phyloP scores from a whole-genome alignment of 2,797 vertebrate genomes.

The Typhlichthys eigenmanni region DNA sequence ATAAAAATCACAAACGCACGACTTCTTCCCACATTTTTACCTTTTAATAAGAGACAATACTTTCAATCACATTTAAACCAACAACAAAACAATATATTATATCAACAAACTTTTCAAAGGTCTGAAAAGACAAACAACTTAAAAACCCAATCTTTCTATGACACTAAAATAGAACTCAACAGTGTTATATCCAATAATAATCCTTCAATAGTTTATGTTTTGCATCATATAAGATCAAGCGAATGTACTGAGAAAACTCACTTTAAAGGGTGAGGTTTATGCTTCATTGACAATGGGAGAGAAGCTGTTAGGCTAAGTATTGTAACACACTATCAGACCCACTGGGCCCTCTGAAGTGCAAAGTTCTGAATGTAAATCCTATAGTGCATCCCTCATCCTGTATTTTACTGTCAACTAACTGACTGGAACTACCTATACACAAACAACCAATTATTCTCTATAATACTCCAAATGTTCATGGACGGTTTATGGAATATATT shows the following conservation, averaged over 20 bases:
- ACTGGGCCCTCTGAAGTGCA: slow-evolving; percentile 78
- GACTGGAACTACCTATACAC: slow-evolving; percentile 31
- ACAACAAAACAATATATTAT: slow-evolving; percentile 73
- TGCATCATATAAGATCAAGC: slow-evolving; percentile 52
- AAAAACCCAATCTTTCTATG: slow-evolving; percentile 67
- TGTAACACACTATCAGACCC: slow-evolving; percentile 69
- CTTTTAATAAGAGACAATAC: slow-evolving; percentile 80
- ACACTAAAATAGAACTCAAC: slow-evolving; percentile 53
- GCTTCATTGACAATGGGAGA: slow-evolving; percentile 42
- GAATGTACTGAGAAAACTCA: slow-evolving; percentile 49
- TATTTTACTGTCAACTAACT: slow-evolving; percentile 61
- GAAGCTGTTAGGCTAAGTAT: slow-evolving; percentile 53
- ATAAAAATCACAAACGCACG: slow-evolving; percentile 17
- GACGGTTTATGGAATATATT: neutral
- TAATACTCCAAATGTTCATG: neutral
- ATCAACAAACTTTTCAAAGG: slow-evolving; percentile 70
- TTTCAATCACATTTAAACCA: slow-evolving; percentile 72
- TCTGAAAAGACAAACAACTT: slow-evolving; percentile 71
- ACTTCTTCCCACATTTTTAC: slow-evolving; percentile 64
- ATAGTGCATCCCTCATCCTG: slow-evolving; percentile 69
- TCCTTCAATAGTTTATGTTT: slow-evolving; percentile 57
- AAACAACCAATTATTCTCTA: neutral
- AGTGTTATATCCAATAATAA: slow-evolving; percentile 42
- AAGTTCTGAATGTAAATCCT: slow-evolving; percentile 82
- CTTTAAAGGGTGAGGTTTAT: slow-evolving; percentile 25